phyloP scores from a whole-genome alignment of 2,797 vertebrate species.

The Todus mexicanus region DNA sequence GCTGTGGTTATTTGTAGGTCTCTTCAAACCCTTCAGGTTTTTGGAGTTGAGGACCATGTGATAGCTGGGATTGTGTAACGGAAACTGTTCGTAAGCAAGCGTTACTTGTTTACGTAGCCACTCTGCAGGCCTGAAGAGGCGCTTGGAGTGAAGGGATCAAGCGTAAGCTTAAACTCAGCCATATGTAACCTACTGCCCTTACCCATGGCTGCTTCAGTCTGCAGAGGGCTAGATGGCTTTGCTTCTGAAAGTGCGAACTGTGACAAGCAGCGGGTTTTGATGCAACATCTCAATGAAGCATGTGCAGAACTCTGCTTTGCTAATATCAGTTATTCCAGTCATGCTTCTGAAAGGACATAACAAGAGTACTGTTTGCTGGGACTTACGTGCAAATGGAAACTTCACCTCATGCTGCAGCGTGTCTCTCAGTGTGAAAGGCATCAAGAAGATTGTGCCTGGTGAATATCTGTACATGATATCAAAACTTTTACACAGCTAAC shows the following conservation, averaged over 20 bases:
- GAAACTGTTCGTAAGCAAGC: background rate
- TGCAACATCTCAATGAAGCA: background rate
- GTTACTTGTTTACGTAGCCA: background rate
- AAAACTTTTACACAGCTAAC: background rate
- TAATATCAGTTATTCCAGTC: background rate
- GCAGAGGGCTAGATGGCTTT: background rate
- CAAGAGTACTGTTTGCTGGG: background rate
- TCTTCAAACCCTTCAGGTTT: slow-evolving; percentile 2
- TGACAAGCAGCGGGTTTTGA: background rate
- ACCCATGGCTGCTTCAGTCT: background rate
- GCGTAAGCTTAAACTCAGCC: background rate
- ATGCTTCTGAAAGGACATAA: background rate
- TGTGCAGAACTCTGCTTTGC: background rate
- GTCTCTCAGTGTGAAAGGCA: accelerated
- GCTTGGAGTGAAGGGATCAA: background rate
- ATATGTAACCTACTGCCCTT: background rate
- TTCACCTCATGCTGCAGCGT: background rate
- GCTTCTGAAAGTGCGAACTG: background rate
- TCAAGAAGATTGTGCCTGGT: background rate
- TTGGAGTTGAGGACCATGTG: background rate
- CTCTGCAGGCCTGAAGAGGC: background rate
- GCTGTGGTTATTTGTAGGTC: background rate
- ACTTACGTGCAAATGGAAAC: background rate
- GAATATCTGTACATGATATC: background rate
- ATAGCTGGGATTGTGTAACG: background rate